These are phyloP conservation scores for Xenopus borealis DNA, from an alignment of 2,113 vertebrate genomes.

Conservation along the genomic window DNA sequence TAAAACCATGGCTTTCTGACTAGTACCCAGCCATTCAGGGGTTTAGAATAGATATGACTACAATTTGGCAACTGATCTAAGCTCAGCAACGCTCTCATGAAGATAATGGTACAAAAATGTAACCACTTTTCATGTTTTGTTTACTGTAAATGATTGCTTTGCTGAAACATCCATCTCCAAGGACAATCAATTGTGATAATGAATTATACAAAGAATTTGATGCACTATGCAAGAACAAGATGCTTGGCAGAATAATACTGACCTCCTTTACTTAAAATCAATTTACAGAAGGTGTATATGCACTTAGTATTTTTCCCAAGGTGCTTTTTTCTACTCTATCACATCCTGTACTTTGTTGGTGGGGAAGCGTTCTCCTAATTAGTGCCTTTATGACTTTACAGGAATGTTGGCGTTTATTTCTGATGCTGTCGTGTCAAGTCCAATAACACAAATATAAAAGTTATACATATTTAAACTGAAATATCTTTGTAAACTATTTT, in stretches of 20 bases:
- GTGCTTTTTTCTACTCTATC: constrained; percentile 11
- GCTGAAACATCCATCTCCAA: constrained; percentile 28
- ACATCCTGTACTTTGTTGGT: constrained; percentile 1
- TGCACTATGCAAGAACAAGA: constrained; percentile 1
- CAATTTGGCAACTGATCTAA: too few species aligned
- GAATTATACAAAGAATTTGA: constrained; percentile 18
- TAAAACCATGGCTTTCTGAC: too few species aligned
- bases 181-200: constrained; percentile 33
- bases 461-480: too few species aligned
- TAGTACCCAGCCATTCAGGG: too few species aligned
- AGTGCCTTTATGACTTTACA: background rate
- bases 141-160: constrained; percentile 31
- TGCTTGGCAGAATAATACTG: constrained; percentile 8
- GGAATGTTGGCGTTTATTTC: background rate
- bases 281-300: constrained; percentile 7
- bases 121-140: constrained; percentile 24
- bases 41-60: too few species aligned
- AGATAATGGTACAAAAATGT: constrained; percentile 8
- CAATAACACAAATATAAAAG: too few species aligned
- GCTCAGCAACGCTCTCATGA: too few species aligned
- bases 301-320: constrained; percentile 14
- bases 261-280: constrained; percentile 21
- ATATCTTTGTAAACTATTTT: too few species aligned
- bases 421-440: background rate
- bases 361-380: background rate